These are phyloP conservation scores for Trichechus manatus DNA, from an alignment of 2,113 vertebrate species.

Conservation along the genomic window DNA sequence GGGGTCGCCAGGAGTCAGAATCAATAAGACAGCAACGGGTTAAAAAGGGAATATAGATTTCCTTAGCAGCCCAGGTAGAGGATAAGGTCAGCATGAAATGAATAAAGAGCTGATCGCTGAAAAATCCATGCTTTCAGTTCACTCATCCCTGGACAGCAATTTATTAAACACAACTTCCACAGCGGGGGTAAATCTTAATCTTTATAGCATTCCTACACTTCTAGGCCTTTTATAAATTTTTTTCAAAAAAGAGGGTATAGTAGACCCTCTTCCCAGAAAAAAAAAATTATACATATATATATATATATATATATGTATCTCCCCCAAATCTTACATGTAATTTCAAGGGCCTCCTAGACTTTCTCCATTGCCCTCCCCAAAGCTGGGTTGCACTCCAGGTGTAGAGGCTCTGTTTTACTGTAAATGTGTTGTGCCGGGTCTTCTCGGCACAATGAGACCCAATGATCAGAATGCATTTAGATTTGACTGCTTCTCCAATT, in stretches of 20 bases:
- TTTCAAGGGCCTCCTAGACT: neutral
- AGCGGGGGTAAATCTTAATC: neutral
- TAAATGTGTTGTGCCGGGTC: neutral
- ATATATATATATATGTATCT: neutral
- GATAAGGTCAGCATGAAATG: neutral
- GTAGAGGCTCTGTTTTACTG: neutral
- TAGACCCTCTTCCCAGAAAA: neutral
- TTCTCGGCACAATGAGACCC: slow-evolving; percentile 36
- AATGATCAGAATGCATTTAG: slow-evolving; percentile 59
- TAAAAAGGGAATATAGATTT: neutral
- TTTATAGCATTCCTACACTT: neutral
- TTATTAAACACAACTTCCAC: neutral
- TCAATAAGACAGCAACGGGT: no score
- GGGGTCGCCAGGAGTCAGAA: no score
- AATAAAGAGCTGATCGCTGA: neutral
- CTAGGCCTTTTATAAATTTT: neutral
- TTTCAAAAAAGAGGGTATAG: neutral
- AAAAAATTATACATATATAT: neutral
- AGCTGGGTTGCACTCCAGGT: neutral
- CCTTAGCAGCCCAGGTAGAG: neutral
- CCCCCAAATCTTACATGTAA: neutral
- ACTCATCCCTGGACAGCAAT: neutral
- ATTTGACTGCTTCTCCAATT: slow-evolving; percentile 65
- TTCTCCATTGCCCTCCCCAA: neutral
- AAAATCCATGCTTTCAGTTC: neutral